Base-by-base conservation (phyloP, 2,797 vertebrate genomes). In the Apogon talboti region DNA sequence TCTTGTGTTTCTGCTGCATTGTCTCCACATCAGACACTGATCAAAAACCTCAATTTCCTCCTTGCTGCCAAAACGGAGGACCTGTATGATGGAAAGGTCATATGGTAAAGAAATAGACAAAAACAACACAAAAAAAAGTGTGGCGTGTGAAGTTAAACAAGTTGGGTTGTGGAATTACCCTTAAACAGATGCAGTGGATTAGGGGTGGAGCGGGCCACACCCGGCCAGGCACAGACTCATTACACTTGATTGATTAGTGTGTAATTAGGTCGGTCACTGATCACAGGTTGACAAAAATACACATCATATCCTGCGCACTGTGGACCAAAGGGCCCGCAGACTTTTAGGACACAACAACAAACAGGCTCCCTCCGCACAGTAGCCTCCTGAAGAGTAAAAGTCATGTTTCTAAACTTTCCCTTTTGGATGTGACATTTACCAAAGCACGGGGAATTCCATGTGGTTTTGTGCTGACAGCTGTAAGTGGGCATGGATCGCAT, bases 231-330 rank as follows among this genome's bases (percentile, higher is more conserved):
- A 72, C 62, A 75, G 82, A 81, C 87, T 87, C 79, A 84, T 92
- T 83, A 87, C 66, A 19, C 66, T 64, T 89, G 87, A 93, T 88
- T 89, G 91, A 93, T 91, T 85, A 49, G 76, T 89, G 54, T 91
- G 84, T 89, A 92, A 93, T 93, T 92, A 91, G 71, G 70, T 67
- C 3, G 65, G 61, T 79, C 66, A 46, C 73, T 84, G 88, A 90
- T 85, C 87, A 79, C 79, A 6, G 68, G 78, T 81, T 84, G 76
- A 84, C 83, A 73, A 83, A 91, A 93, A 93, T 89, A 87, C 37
- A 48, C 76, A 73, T 74, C 38, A 44, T 69, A 79, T 83, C 74
- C 58, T 80, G 70, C 24, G 46, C 47, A 8, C 55, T 63, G 33
- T 38, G 65, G 42, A 71, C 47, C 61, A 44, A 44, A 51, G 37